Evolutionary conservation across 2,888 invertebrate species (phyloP).

Genomic region (Tetheella fluctuosa): DNA sequence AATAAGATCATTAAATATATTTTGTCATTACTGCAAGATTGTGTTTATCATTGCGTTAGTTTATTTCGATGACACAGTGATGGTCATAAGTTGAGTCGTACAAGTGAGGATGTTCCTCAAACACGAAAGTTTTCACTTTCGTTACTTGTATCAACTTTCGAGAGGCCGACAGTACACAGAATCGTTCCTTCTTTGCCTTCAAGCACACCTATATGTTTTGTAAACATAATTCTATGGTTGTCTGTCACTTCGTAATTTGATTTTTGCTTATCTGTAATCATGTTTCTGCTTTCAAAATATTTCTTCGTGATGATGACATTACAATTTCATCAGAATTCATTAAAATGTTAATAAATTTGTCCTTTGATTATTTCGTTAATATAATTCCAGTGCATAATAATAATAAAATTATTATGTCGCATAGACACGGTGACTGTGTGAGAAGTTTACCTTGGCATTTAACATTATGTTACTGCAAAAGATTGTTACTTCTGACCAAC

Average conservation of each 20-base stretch:
- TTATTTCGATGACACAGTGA: slow-evolving; percentile 52
- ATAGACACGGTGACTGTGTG: slow-evolving; percentile 60
- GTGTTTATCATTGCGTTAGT: slow-evolving; percentile 32
- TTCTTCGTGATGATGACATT: slow-evolving; percentile 29
- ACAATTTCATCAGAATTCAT: slow-evolving; percentile 8
- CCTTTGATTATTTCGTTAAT: background rate
- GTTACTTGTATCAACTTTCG: slow-evolving; percentile 66
- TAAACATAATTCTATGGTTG: slow-evolving; percentile 49
- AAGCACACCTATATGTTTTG: slow-evolving; percentile 57
- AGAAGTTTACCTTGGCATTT: slow-evolving; percentile 79
- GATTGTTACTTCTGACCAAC: slow-evolving; percentile 44
- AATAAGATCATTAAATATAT: slow-evolving; percentile 25
- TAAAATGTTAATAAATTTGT: background rate
- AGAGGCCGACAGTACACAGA: slow-evolving; percentile 38
- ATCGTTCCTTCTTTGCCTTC: slow-evolving; percentile 41
- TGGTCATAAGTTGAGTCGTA: slow-evolving; percentile 31
- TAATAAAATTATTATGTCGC: slow-evolving; percentile 35
- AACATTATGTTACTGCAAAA: slow-evolving; percentile 52
- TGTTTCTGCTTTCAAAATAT: slow-evolving; percentile 39
- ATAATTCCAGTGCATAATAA: slow-evolving; percentile 15
- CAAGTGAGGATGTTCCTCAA: slow-evolving; percentile 55
- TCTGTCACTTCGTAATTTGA: slow-evolving; percentile 33
- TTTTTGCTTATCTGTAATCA: slow-evolving; percentile 30
- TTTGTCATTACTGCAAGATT: slow-evolving; percentile 25
- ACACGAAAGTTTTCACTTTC: slow-evolving; percentile 75